A percentile compares a stretch with the other conserved stretches of the same genome.
These are phyloP conservation scores for Pentalonia nigronervosa DNA, from an alignment of 1,140 invertebrate genomes.

Conservation along the genomic window DNA sequence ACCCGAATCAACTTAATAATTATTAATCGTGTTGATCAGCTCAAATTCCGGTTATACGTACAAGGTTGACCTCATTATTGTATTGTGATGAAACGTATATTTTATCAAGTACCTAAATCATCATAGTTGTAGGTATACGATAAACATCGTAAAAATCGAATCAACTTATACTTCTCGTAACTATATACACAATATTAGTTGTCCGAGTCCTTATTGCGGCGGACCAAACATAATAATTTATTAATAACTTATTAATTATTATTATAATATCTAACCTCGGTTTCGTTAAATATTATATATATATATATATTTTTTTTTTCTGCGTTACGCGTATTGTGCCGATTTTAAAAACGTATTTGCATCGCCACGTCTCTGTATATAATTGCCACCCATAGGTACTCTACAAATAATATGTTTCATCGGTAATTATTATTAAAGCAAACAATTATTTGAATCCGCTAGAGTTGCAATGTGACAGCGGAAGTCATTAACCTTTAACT, in stretches of 20 bases:
- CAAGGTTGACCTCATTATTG: not conserved
- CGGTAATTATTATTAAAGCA: not conserved
- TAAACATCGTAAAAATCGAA: not conserved
- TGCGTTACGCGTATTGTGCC: not conserved
- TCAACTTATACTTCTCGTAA: not conserved
- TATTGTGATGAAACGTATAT: not conserved
- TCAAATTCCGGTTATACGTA: not conserved
- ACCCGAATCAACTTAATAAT: not conserved
- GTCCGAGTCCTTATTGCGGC: not conserved
- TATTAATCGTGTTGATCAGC: conserved; percentile 14
- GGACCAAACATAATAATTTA: not conserved
- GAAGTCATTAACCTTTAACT: conserved; percentile 23
- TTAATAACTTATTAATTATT: not conserved
- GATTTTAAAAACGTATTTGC: not conserved
- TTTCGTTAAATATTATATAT: not conserved
- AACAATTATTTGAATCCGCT: not conserved
- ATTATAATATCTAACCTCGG: not conserved
- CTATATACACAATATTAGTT: not conserved
- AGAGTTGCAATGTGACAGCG: not conserved
- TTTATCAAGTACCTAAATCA: not conserved
- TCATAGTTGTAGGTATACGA: not conserved
- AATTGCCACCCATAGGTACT: not conserved
- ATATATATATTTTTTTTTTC: not conserved
- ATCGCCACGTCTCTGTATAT: not conserved
- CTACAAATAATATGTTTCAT: not conserved